Percentiles rank a stretch among this genome's conserved stretches.
Conservation (phyloP, 1,140 invertebrate genomes). For the Pinna nobilis region DNA sequence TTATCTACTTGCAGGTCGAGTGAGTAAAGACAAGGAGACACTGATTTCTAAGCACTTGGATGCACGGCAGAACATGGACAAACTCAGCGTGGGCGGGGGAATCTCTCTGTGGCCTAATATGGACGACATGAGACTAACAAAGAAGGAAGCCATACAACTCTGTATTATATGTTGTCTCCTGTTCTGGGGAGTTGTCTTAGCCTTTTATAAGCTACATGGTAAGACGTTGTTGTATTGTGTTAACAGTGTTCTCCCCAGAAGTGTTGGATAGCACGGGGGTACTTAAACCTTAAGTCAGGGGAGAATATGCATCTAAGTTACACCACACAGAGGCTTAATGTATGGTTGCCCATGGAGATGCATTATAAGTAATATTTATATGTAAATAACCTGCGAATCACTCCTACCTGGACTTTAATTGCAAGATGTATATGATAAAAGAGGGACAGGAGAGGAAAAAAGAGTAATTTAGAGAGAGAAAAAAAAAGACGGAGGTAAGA, state of each 20-base stretch:
- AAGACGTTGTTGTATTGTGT: conserved; percentile 13
- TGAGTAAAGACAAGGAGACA: conserved; percentile 61
- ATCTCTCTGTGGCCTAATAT: conserved; percentile 69
- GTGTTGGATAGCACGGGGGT: too few relatives aligned
- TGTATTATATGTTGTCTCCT: conserved; percentile 39
- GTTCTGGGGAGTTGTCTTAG: conserved; percentile 24
- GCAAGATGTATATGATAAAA: too few relatives aligned
- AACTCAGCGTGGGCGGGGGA: conserved; percentile 65
- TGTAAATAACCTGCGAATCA: too few relatives aligned
- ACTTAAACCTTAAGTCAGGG: too few relatives aligned
- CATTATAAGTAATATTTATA: too few relatives aligned
- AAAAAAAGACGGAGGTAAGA: too few relatives aligned
- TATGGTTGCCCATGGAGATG: too few relatives aligned
- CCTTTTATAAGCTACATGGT: conserved; percentile 64
- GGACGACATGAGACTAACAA: conserved; percentile 64
- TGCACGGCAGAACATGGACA: conserved; percentile 53
- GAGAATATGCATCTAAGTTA: too few relatives aligned
- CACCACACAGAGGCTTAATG: too few relatives aligned
- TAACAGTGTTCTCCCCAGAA: conserved; percentile 1
- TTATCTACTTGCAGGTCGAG: conserved; percentile 41
- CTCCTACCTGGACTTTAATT: too few relatives aligned
- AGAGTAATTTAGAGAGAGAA: too few relatives aligned
- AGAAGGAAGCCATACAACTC: conserved; percentile 49
- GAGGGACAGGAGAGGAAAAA: too few relatives aligned
- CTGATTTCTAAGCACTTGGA: conserved; percentile 60